Conservation (phyloP, 1,140 invertebrate species). For the Copidosoma floridanum region DNA sequence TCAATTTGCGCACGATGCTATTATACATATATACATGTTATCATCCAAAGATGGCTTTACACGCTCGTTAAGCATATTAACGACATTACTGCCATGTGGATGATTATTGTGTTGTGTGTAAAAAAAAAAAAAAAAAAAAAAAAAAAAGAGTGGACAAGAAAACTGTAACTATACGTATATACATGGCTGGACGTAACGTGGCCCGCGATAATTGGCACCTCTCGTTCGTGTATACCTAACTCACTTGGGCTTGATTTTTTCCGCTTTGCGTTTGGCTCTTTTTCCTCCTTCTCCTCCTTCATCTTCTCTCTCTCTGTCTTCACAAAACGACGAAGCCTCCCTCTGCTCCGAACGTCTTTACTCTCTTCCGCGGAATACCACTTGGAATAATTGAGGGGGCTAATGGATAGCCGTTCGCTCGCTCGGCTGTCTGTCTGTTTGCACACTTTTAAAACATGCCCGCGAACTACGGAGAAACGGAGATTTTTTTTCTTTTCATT, state of each 20-base stretch:
- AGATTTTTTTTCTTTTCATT: conserved; percentile 27
- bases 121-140: too few relatives aligned
- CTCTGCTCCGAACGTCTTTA: conserved; percentile 31
- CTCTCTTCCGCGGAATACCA: conserved; percentile 45
- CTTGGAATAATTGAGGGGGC: conserved; percentile 51
- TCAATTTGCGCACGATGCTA: too few relatives aligned
- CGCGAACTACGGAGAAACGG: conserved; percentile 34
- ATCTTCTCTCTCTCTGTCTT: conserved; percentile 3
- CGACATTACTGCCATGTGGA: too few relatives aligned
- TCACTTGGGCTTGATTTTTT: conserved; percentile 4
- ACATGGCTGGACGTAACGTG: too few relatives aligned
- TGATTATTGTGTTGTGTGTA: too few relatives aligned
- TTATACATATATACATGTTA: too few relatives aligned
- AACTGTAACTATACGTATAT: too few relatives aligned
- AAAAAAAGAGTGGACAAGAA: too few relatives aligned
- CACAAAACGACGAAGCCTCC: conserved; percentile 8
- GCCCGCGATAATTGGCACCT: too few relatives aligned
- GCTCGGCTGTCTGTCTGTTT: conserved; percentile 38
- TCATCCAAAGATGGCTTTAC: too few relatives aligned
- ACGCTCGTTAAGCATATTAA: too few relatives aligned
- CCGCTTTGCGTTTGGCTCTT: background rate
- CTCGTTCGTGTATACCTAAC: too few relatives aligned
- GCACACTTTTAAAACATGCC: conserved; percentile 49
- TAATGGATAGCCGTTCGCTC: conserved; percentile 43
- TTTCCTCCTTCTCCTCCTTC: background rate